Evolutionary conservation across 1,140 invertebrate genomes (phyloP), one percentile per base, ranked within the genome.

Genomic region (Sycophaga agraensis): DNA sequence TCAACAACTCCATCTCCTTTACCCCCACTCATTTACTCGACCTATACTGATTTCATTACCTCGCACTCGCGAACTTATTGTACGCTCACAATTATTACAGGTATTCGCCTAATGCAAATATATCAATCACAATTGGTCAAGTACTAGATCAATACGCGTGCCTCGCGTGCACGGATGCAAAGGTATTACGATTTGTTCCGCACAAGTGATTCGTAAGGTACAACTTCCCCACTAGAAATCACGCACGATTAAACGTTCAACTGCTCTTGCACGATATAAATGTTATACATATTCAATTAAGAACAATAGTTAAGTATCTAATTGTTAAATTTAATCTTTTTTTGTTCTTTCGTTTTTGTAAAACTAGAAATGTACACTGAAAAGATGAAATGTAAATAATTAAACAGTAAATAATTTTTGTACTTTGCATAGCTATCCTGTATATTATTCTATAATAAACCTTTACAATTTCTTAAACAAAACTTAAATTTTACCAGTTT

Each of bases 351-450:
- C 6, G 9, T 28, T 55, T 43, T 55, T 16, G 0, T 31, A 34
- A 35, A 46, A 70, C 55, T 81, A 22, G 67, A 24, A 55, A 37
- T 50, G n/a, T 24, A 40, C 37, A 35, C 24, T 61, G 31, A 49
- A 54, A 59, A 51, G 17, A 28, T 24, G 16, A 46, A 62, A 62
- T 55, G 24, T 62, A 62, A 62, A 56, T 62, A 55, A 62, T 62
- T 50, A 56, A 53, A 62, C 59, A 55, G 53, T 56, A 54, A 16
- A 24, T 54, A 56, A 62, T 53, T 39, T 35, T 55, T 55, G 19
- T 43, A 50, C 48, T 55, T 50, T 34, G 16, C 42, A 28, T 45
- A 56, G 16, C 35, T 45, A 39, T 19, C 12, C 54, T 42, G 14
- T 46, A 51, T 51, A 42, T 51, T 59, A 50, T 59, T 50, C 48